Conservation (phyloP, 2,888 invertebrate genomes). For the Ichneumon xanthorius region DNA sequence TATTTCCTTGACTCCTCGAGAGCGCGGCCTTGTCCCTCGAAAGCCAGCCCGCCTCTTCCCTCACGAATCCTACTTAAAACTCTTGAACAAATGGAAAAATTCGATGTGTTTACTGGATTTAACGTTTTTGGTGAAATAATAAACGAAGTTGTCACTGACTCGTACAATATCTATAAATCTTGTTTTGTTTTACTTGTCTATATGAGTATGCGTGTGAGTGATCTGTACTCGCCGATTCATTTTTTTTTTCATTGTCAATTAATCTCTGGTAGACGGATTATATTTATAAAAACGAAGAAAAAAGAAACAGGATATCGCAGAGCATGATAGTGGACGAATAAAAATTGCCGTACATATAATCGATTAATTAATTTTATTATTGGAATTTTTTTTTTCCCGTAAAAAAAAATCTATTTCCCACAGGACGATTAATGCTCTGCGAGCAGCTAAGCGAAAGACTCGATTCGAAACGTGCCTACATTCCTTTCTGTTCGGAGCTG, state of each 20-base stretch:
- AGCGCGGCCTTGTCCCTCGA: background rate
- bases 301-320: constrained; percentile 9
- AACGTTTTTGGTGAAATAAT: constrained; percentile 78
- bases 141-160: constrained; percentile 79
- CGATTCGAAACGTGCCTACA: constrained; percentile 38
- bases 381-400: constrained; percentile 1
- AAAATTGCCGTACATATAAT: constrained; percentile 24
- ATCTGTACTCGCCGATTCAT: background rate
- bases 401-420: background rate
- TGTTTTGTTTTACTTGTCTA: constrained; percentile 8
- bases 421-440: constrained; percentile 3
- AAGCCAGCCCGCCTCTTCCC: background rate
- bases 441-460: constrained; percentile 5
- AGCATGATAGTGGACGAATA: constrained; percentile 28
- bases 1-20: constrained; percentile 50
- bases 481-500: constrained; percentile 24
- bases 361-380: constrained; percentile 24
- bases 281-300: constrained; percentile 17
- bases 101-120: constrained; percentile 46
- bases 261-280: constrained; percentile 31
- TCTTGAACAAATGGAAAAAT: constrained; percentile 15
- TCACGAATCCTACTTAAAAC: constrained; percentile 4
- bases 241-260: constrained; percentile 29
- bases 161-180: constrained; percentile 39
- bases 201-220: constrained; percentile 9